Evolutionary conservation across 92 coral and sea anemone genomes (phyloP), one percentile per base, ranked within the genome.

Genomic region (Palythoa grandis): DNA sequence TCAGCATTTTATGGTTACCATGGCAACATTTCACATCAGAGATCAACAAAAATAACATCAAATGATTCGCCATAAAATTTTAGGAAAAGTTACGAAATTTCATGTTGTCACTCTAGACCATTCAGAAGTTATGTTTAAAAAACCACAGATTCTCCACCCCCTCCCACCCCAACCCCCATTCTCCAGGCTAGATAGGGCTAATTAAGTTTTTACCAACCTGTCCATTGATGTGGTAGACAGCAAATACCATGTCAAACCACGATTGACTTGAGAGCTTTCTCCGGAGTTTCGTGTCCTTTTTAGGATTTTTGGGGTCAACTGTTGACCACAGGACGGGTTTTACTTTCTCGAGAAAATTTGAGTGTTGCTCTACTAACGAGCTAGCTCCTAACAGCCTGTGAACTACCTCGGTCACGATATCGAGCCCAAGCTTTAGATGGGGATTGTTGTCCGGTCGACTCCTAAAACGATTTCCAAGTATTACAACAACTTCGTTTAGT

Each of bases 161-260:
- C n/a, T n/a, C n/a, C n/a, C n/a, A n/a, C n/a, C n/a, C n/a, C n/a
- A n/a, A n/a, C n/a, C n/a, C n/a, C n/a, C n/a, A n/a, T n/a, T n/a
- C n/a, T n/a, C n/a, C n/a, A n/a, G n/a, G n/a, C n/a, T n/a, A n/a
- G n/a, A n/a, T n/a, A n/a, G n/a, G n/a, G n/a, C n/a, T 43, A 43
- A 43, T 15, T 2, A 47, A 7, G 70, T 65, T 7, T 3, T 29
- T 74, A 47, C 23, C 48, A 48, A 22, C 85, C 74, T 80, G 85
- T 22, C 58, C 72, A 23, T 80, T 23, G 16, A 80, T 80, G 39
- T 80, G 37, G 73, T 23, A 53, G 40, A 80, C 14, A 38, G 25
- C 13, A 12, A 50, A 20, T 0, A 80, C 48, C 5, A 66, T 61
- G 74, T 80, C 74, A 47, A 80, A 66, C 85, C 85, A 80, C 15